phyloP scores from a whole-genome alignment of 2,888 invertebrate species.

The Phymatocera aterrima region DNA sequence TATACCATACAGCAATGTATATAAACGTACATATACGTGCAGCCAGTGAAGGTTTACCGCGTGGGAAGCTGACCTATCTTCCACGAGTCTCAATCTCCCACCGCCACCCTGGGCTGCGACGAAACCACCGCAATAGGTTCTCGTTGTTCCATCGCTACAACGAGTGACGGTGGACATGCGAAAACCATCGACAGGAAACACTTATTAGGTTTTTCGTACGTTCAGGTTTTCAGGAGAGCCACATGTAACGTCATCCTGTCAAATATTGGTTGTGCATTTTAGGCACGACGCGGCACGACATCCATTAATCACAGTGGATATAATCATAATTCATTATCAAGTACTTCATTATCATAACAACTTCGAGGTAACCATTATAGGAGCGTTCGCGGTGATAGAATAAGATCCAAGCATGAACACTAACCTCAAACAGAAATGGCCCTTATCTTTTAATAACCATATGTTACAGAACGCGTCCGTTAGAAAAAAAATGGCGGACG shows the following conservation, averaged over 20 bases:
- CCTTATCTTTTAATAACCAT: conserved; percentile 24
- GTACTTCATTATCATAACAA: conserved; percentile 4
- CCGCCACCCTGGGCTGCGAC: conserved; percentile 28
- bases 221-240: not conserved
- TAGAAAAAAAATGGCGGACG: conserved; percentile 24
- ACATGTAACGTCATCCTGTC: not conserved
- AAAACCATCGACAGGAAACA: not conserved
- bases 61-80: conserved; percentile 48
- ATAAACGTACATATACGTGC: conserved; percentile 19
- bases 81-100: conserved; percentile 33
- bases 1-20: not conserved
- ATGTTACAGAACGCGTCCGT: conserved; percentile 16
- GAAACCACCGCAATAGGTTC: conserved; percentile 31
- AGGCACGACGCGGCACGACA: not conserved
- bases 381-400: conserved; percentile 1
- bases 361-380: not conserved
- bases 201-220: not conserved
- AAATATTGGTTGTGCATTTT: not conserved
- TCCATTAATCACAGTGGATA: not conserved
- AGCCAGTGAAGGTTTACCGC: conserved; percentile 44
- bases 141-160: conserved; percentile 28
- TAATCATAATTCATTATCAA: not conserved
- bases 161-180: conserved; percentile 15
- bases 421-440: conserved; percentile 5
- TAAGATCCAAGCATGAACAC: not conserved